Percentiles rank a stretch among this genome's conserved stretches.
Conservation (phyloP, 2,888 invertebrate genomes). For the Andricus quercusramuli region DNA sequence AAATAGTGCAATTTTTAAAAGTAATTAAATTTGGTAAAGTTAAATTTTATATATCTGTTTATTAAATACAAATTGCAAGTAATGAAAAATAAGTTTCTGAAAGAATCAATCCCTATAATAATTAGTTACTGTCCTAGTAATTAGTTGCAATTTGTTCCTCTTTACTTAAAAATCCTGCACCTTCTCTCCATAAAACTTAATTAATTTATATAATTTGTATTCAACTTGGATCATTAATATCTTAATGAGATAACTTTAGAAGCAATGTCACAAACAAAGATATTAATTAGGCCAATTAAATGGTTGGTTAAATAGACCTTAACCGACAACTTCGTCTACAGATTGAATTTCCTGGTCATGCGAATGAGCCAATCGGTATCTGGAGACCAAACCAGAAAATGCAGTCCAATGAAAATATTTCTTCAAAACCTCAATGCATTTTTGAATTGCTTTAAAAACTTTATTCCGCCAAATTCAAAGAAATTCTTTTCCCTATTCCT, state of each 20-base stretch:
- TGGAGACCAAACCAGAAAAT: not conserved
- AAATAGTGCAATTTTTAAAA: no score
- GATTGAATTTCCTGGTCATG: slow-evolving; percentile 19
- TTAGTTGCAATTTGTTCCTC: no score
- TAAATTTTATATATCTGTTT: no score
- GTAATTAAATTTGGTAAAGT: no score
- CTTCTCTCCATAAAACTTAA: not conserved
- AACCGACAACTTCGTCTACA: slow-evolving; percentile 4
- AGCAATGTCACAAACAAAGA: slow-evolving; percentile 1
- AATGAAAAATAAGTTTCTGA: no score
- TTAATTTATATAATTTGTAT: not conserved
- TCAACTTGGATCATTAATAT: not conserved
- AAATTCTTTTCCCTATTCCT: no score
- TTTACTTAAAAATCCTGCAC: not conserved
- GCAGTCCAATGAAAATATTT: slow-evolving; percentile 3
- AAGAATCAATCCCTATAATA: no score
- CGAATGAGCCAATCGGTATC: slow-evolving; percentile 3
- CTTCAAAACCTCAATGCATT: slow-evolving; percentile 12
- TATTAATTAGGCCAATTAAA: slow-evolving; percentile 35
- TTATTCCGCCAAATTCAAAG: not conserved
- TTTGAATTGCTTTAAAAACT: not conserved
- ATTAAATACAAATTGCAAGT: no score
- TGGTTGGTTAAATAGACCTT: slow-evolving; percentile 14
- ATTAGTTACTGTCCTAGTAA: no score
- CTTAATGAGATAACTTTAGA: not conserved